A percentile compares a stretch with the other conserved stretches of the same genome.
These are phyloP conservation scores for Rhyzopertha dominica DNA, from an alignment of 1,140 invertebrate species.

Conservation along the genomic window DNA sequence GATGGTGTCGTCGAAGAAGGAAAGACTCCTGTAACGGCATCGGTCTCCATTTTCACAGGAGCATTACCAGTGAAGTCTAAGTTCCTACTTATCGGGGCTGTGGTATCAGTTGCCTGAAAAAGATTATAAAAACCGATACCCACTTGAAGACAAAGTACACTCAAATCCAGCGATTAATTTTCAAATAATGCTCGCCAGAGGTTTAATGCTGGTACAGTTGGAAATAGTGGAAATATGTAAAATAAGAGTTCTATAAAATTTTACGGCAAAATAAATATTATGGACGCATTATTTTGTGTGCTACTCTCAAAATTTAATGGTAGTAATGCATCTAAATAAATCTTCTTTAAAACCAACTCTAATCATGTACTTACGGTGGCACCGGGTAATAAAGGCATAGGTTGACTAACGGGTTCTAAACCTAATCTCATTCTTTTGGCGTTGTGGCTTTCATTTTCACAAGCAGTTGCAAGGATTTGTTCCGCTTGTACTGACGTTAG, in stretches of 20 bases:
- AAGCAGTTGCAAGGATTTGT: slow-evolving; percentile 89
- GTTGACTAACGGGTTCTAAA: slow-evolving; percentile 87
- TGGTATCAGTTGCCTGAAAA: slow-evolving; percentile 41
- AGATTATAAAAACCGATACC: too few relatives aligned
- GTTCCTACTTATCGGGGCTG: slow-evolving; percentile 36
- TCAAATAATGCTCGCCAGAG: too few relatives aligned
- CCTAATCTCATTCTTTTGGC: slow-evolving; percentile 94
- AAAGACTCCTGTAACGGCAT: slow-evolving; percentile 29
- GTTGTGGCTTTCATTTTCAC: slow-evolving; percentile 95
- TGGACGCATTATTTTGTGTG: too few relatives aligned
- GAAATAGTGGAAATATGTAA: too few relatives aligned
- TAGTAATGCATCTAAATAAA: too few relatives aligned
- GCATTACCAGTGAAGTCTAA: slow-evolving; percentile 36
- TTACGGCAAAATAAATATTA: too few relatives aligned
- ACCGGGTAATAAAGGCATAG: slow-evolving; percentile 64
- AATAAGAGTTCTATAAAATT: too few relatives aligned
- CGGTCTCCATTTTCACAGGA: slow-evolving; percentile 38
- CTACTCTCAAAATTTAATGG: too few relatives aligned
- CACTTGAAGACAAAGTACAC: too few relatives aligned
- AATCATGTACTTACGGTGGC: slow-evolving; percentile 32
- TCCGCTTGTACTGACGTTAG: slow-evolving; percentile 94
- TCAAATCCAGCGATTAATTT: too few relatives aligned
- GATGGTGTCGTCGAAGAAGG: slow-evolving; percentile 39
- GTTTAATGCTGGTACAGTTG: too few relatives aligned
- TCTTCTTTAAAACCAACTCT: too few relatives aligned